Evolutionary conservation across 2,113 vertebrate genomes (phyloP), one percentile per base, ranked within the genome.

Genomic region (Paraplagusia blochii): DNA sequence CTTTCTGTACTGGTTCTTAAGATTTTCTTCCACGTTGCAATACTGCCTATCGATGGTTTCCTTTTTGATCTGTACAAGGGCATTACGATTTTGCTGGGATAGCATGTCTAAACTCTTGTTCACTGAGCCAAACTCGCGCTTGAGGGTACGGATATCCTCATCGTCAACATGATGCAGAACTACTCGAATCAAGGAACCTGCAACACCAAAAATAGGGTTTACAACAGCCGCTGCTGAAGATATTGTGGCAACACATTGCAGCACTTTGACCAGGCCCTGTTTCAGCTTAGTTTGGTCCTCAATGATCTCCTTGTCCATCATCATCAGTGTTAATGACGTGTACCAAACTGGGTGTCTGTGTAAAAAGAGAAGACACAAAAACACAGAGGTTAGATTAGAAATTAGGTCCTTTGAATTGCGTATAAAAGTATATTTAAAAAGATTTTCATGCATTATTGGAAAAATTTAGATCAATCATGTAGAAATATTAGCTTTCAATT

Each of bases 151-250:
- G 58, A 91, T 89, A 74, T 91, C 90, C 7, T 91, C 89, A 3
- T 92, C 89, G 5, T 92, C 91, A 0, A 92, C 49, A 9, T 91
- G 88, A 71, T 90, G 85, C 48, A 91, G 77, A 43, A 92, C 89
- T 69, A 92, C 88, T 0, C 89, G 86, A 75, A 92, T 89, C 54
- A 92, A 76, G 5, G 89, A 89, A 3, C 91, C 90, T 0, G 90
- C 90, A 48, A 92, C 82, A 1, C 91, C 90, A 0, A 91, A 91
- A 11, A 91, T 91, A 51, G 91, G 91, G 79, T 91, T 90, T 0
- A 92, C 84, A 59, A 90, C 89, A 0, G 91, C 70, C 0, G 90
- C 90, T 0, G 89, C 91, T 0, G 90, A 90, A 4, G 89, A 91
- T 80, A 91, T 91, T 53, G 83, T 80, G 69, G 88, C 85, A 44